These are phyloP conservation scores for Pygoscelis antarcticus DNA, from an alignment of 2,113 vertebrate genomes.

Conservation along the genomic window DNA sequence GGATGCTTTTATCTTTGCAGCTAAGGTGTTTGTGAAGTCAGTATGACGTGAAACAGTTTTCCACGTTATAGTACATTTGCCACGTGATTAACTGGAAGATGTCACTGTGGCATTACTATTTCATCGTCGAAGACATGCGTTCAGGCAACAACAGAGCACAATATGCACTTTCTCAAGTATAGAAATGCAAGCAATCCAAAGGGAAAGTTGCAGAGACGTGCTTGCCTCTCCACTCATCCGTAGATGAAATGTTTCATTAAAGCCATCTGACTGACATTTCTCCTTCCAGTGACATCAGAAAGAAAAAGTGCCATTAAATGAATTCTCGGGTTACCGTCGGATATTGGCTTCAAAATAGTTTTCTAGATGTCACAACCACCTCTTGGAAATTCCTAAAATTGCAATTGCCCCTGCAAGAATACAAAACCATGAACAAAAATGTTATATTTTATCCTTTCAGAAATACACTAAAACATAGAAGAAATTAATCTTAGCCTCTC, in stretches of 20 bases:
- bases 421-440: constrained; percentile 19
- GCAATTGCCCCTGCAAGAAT: neutral
- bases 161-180: neutral
- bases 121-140: neutral
- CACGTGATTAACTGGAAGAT: neutral
- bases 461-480: constrained; percentile 54
- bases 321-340: neutral
- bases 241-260: neutral
- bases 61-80: neutral
- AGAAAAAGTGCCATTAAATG: neutral
- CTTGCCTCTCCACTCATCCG: neutral
- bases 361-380: neutral
- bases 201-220: neutral
- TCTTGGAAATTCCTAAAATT: neutral
- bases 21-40: neutral
- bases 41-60: neutral
- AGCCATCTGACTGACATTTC: neutral
- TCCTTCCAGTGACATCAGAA: neutral
- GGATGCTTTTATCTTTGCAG: neutral
- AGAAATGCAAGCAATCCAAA: neutral
- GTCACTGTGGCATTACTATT: neutral
- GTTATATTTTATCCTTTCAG: constrained; percentile 32
- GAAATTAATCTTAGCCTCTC: neutral
- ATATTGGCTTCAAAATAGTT: neutral
- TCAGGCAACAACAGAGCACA: neutral